Evolutionary conservation across 2,888 invertebrate species (phyloP), one percentile per base, ranked within the genome.

Genomic region (Agelastica alni): DNA sequence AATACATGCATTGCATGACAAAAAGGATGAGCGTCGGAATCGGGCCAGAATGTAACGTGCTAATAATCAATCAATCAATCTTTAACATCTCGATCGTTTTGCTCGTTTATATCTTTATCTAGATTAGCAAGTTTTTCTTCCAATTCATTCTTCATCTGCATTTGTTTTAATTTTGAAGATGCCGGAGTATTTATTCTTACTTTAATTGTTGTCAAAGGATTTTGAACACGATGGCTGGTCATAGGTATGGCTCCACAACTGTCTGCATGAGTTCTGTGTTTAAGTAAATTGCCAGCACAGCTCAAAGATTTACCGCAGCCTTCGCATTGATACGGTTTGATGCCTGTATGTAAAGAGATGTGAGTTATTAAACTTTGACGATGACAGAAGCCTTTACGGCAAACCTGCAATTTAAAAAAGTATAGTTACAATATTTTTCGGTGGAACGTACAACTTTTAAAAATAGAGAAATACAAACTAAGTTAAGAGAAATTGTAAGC

Each of bases 271-370:
- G 77, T 76, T 10, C 80, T 71, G 64, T 81, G 81, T 62, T 80
- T 80, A 17, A 77, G 70, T 28, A 80, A 67, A 69, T 79, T 80
- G 13, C 80, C 78, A 26, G 77, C 70, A 58, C 80, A 80, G 28
- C 79, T 78, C 58, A 80, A 81, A 2, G 78, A 71, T 18, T 74
- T 71, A 2, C 72, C 70, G 56, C 81, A 81, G 32, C 75, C 75
- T 58, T 77, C 77, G 56, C 81, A 81, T 30, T 75, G 70, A 59
- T 77, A 81, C n/a, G 81, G 79, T 56, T 79, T 80, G 2, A 78
- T 70, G 16, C 77, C 78, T 0, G 78, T 77, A 45, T 80, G 80
- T 17, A 79, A 62, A 9, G 80, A 76, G 43, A 75, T 77, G 67
- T 80, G 81, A 2, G 78, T 79, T 2, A 79, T 76, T 37, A 79